phyloP scores from a whole-genome alignment of 2,113 vertebrate genomes.

The Anguilla japonica region DNA sequence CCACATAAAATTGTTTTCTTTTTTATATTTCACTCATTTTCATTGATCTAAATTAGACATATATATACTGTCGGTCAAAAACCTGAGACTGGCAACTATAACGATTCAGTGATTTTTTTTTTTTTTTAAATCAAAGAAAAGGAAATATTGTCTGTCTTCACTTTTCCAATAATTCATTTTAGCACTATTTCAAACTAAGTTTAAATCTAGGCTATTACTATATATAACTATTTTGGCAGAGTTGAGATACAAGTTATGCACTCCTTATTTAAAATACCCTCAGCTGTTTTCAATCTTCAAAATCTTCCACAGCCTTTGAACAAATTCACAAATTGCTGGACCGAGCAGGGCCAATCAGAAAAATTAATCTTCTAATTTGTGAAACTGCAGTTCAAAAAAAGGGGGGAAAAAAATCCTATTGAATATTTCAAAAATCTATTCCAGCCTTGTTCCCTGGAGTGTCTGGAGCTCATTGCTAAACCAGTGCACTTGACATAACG shows the following conservation, averaged over 20 bases:
- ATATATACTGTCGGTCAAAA: neutral
- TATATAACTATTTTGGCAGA: neutral
- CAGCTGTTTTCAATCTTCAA: neutral
- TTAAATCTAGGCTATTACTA: no score
- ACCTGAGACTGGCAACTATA: neutral
- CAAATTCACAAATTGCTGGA: neutral
- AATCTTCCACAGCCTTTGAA: slow-evolving; percentile 8
- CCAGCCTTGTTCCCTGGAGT: slow-evolving; percentile 12
- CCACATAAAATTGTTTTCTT: slow-evolving; percentile 6
- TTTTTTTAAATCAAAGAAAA: neutral
- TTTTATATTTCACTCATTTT: slow-evolving; percentile 15
- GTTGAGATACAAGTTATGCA: neutral
- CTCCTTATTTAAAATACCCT: neutral
- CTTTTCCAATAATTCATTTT: neutral
- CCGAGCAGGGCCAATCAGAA: slow-evolving; percentile 6
- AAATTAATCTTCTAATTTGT: neutral
- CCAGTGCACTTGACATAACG: neutral
- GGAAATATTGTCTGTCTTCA: neutral
- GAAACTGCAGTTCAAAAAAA: slow-evolving; percentile 4
- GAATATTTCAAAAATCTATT: slow-evolving; percentile 19
- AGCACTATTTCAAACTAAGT: no score
- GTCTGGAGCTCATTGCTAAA: slow-evolving; percentile 14
- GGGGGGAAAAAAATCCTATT: neutral
- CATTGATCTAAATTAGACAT: neutral
- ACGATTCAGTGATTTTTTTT: neutral